These are phyloP conservation scores for Callipepla squamata DNA, from an alignment of 2,113 vertebrate species.

Conservation along the genomic window DNA sequence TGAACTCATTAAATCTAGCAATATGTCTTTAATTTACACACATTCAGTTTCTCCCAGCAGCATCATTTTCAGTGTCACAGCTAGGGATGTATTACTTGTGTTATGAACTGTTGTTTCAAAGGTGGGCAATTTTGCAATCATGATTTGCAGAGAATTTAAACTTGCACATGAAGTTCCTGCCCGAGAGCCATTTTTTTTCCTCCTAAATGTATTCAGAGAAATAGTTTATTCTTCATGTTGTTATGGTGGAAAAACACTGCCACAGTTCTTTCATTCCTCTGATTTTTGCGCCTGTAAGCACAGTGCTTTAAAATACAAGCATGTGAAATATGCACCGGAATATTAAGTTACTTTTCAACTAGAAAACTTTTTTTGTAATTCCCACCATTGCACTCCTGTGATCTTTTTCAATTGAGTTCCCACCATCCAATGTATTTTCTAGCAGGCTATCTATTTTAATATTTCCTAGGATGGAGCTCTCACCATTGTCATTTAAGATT, in stretches of 20 bases:
- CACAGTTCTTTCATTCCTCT: background rate
- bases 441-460: background rate
- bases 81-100: background rate
- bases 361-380: background rate
- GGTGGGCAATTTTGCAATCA: background rate
- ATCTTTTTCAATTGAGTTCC: background rate
- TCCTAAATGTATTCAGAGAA: background rate
- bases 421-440: background rate
- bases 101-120: background rate
- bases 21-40: background rate
- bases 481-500: background rate
- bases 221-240: background rate
- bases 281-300: background rate
- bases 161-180: background rate
- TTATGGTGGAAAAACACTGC: constrained; percentile 5
- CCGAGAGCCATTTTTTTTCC: background rate
- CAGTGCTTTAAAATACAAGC: background rate
- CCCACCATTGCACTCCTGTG: background rate
- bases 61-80: background rate
- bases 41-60: background rate
- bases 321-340: background rate
- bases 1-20: background rate
- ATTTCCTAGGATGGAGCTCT: background rate
- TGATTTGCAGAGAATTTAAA: background rate
- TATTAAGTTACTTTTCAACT: background rate